Evolutionary conservation across 2,888 invertebrate species (phyloP).

Genomic region (Drosophila affinis): DNA sequence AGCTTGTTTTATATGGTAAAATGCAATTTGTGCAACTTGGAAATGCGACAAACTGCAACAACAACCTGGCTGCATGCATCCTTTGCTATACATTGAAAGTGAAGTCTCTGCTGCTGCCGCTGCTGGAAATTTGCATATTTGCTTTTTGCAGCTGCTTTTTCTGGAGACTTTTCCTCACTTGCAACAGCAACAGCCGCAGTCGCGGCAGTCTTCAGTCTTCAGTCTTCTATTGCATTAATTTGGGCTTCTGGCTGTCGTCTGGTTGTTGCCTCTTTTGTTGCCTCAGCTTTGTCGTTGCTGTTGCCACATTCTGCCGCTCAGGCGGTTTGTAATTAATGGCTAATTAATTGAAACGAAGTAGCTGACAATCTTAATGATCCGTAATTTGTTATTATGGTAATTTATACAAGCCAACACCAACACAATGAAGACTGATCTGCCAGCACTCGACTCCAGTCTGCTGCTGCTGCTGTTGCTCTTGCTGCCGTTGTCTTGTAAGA

Average conservation of each 20-base stretch:
- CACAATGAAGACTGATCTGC: conserved; percentile 56
- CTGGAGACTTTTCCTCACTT: conserved; percentile 72
- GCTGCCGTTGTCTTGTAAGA: conserved; percentile 67
- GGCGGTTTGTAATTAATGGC: conserved; percentile 80
- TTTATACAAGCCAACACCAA: conserved; percentile 77
- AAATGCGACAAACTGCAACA: conserved; percentile 75
- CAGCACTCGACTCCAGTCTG: conserved; percentile 24
- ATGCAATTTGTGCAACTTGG: conserved; percentile 81
- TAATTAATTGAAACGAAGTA: conserved; percentile 81
- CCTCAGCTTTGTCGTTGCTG: conserved; percentile 65
- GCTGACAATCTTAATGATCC: conserved; percentile 81
- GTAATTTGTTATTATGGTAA: conserved; percentile 81
- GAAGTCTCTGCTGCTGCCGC: conserved; percentile 80
- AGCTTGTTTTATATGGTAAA: conserved; percentile 81
- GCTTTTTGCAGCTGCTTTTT: conserved; percentile 71
- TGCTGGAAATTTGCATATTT: conserved; percentile 77
- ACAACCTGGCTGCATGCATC: conserved; percentile 70
- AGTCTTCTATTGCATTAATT: conserved; percentile 79
- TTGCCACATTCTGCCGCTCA: conserved; percentile 78
- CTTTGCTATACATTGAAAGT: conserved; percentile 79
- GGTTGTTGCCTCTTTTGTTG: conserved; percentile 43
- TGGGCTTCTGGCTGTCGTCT: conserved; percentile 72
- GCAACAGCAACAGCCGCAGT: conserved; percentile 6
- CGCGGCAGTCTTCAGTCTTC: conserved; percentile 43
- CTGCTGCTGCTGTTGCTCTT: background rate